These are phyloP conservation scores for Apis laboriosa DNA, from an alignment of 1,140 invertebrate genomes.

Conservation along the genomic window DNA sequence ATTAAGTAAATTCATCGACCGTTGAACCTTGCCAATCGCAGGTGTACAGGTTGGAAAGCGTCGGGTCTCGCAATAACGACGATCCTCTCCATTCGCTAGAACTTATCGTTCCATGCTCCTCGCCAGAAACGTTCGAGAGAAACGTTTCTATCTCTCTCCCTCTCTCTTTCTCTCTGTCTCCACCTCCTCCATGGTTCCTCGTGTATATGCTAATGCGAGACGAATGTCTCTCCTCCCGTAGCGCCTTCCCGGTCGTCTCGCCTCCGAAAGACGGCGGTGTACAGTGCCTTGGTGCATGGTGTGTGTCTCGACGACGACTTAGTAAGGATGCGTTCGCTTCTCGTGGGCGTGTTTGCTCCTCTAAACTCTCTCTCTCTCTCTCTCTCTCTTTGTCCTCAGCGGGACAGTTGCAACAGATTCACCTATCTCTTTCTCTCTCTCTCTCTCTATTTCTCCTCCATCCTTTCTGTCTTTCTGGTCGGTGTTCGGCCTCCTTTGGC, in stretches of 20 bases:
- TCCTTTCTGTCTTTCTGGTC: neutral
- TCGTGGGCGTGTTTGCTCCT: constrained; percentile 73
- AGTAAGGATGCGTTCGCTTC: constrained; percentile 60
- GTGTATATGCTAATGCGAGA: constrained; percentile 79
- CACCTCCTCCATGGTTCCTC: constrained; percentile 59
- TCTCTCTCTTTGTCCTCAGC: constrained; percentile 48
- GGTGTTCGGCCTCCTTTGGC: neutral
- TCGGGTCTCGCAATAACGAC: no score
- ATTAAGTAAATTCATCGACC: no score
- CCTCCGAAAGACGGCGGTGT: constrained; percentile 57
- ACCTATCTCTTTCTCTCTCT: constrained; percentile 7
- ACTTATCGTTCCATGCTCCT: no score
- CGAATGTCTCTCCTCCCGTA: constrained; percentile 72
- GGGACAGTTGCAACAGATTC: constrained; percentile 63
- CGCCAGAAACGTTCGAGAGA: no score
- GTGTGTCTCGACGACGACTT: constrained; percentile 62
- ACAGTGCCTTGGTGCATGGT: constrained; percentile 63
- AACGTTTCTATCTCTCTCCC: constrained; percentile 22
- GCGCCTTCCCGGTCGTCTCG: constrained; percentile 53
- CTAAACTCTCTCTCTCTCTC: constrained; percentile 55
- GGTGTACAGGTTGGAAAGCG: no score
- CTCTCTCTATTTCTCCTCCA: neutral
- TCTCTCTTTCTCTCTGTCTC: constrained; percentile 31
- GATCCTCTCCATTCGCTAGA: no score
- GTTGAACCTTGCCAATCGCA: no score